phyloP scores from a whole-genome alignment of 2,113 vertebrate genomes.

The Brachyhypopomus occidentalis region DNA sequence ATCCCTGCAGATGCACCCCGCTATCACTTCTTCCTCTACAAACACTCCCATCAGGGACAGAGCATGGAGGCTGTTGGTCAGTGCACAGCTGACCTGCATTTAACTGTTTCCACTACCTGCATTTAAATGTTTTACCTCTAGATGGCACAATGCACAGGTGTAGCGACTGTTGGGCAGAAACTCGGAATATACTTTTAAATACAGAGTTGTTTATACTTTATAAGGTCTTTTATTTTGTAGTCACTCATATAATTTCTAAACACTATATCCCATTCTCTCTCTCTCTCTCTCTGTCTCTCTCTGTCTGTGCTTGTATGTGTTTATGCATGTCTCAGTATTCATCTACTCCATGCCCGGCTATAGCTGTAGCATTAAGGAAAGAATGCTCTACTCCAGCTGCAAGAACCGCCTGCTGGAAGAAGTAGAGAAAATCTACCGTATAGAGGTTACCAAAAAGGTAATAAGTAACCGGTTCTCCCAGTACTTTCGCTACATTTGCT shows the following conservation, averaged over 20 bases:
- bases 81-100: slow-evolving; percentile 50
- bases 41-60: slow-evolving; percentile 91
- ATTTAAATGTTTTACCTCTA: not conserved
- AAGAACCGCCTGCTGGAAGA: slow-evolving; percentile 94
- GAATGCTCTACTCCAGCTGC: slow-evolving; percentile 99
- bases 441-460: slow-evolving; percentile 96
- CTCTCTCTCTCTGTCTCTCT: not conserved
- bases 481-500: too few relatives aligned
- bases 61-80: slow-evolving; percentile 90
- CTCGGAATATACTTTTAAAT: not conserved
- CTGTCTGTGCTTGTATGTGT: slow-evolving; percentile 6
- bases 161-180: not conserved
- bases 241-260: not conserved
- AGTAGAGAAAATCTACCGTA: slow-evolving; percentile 87
- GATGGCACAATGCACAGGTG: not conserved
- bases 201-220: slow-evolving; percentile 17
- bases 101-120: not conserved
- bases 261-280: not conserved
- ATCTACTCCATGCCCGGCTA: slow-evolving; percentile 99
- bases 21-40: slow-evolving; percentile 97
- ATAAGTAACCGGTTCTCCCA: too few relatives aligned
- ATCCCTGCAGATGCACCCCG: slow-evolving; percentile 89
- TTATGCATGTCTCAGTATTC: slow-evolving; percentile 80
- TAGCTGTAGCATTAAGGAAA: slow-evolving; percentile 96
- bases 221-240: not conserved